Percentiles rank a stretch among this genome's conserved stretches.
Conservation (phyloP, 2,888 invertebrate species). For the Miltochrista miniata region DNA sequence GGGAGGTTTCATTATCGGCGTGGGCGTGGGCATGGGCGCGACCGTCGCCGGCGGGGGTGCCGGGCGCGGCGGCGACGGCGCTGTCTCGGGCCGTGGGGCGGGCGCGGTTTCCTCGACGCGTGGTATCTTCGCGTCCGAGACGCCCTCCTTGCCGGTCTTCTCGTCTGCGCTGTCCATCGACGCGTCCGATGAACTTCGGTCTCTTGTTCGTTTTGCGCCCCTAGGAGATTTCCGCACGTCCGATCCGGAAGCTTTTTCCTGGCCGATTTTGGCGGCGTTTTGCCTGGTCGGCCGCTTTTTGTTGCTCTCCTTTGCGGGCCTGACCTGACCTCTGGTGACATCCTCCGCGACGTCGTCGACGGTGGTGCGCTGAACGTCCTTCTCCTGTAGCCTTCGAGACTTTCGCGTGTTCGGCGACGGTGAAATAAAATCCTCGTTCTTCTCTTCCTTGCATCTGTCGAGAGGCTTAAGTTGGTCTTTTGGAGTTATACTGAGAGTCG, state of each 20-base stretch:
- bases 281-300: slow-evolving; percentile 84
- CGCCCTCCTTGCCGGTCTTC: slow-evolving; percentile 58
- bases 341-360: slow-evolving; percentile 96
- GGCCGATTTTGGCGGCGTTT: slow-evolving; percentile 58
- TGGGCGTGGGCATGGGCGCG: slow-evolving; percentile 22
- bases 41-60: slow-evolving; percentile 28
- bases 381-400: slow-evolving; percentile 91
- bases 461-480: slow-evolving; percentile 61
- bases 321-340: slow-evolving; percentile 88
- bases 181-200: slow-evolving; percentile 86
- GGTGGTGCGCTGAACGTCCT: slow-evolving; percentile 89
- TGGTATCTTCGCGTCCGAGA: slow-evolving; percentile 55
- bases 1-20: slow-evolving; percentile 68
- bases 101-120: slow-evolving; percentile 47
- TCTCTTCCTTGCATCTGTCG: slow-evolving; percentile 75
- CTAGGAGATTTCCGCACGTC: slow-evolving; percentile 86
- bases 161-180: slow-evolving; percentile 86
- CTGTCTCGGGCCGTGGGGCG: slow-evolving; percentile 14
- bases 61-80: slow-evolving; percentile 12
- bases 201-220: slow-evolving; percentile 84
- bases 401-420: slow-evolving; percentile 89
- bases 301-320: slow-evolving; percentile 52
- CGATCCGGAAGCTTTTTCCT: slow-evolving; percentile 47
- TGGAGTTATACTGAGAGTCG: slow-evolving; percentile 65
- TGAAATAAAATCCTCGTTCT: slow-evolving; percentile 85